Evolutionary conservation across 37 sponge, comb jelly and placozoan species (phyloP).

Genomic region (Ianthella basta): DNA sequence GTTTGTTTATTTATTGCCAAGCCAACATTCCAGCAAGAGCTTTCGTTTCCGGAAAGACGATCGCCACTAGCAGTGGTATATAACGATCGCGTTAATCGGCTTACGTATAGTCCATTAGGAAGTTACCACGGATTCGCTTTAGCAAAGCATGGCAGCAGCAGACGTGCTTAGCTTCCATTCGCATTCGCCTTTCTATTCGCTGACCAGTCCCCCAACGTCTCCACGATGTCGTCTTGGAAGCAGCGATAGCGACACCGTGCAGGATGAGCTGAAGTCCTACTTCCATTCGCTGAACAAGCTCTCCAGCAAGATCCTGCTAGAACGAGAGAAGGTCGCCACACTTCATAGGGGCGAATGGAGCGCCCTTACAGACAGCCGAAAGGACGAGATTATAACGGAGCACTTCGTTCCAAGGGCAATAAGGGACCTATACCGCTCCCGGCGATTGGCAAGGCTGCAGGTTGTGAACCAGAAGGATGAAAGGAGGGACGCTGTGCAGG

Average conservation of each 20-base stretch:
- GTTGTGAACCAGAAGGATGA: neutral
- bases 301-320: constrained; percentile 69
- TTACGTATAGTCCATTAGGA: no score
- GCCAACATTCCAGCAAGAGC: neutral
- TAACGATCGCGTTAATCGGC: no score
- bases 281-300: constrained; percentile 66
- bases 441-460: neutral
- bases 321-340: constrained; percentile 67
- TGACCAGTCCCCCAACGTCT: neutral
- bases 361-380: constrained; percentile 36
- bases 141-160: neutral
- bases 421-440: constrained; percentile 40
- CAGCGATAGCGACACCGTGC: constrained; percentile 10
- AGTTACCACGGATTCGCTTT: no score
- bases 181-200: neutral
- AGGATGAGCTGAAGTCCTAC: constrained; percentile 40
- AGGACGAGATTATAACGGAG: constrained; percentile 65
- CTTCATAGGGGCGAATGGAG: constrained; percentile 58
- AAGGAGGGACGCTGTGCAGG: neutral
- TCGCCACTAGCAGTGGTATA: no score
- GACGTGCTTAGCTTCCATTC: neutral
- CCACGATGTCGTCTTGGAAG: neutral
- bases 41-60: no score
- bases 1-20: constrained; percentile 33
- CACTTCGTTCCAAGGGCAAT: constrained; percentile 68